Evolutionary conservation across 2,888 invertebrate species (phyloP), one percentile per base, ranked within the genome.

Genomic region (Scotopteryx bipunctaria): DNA sequence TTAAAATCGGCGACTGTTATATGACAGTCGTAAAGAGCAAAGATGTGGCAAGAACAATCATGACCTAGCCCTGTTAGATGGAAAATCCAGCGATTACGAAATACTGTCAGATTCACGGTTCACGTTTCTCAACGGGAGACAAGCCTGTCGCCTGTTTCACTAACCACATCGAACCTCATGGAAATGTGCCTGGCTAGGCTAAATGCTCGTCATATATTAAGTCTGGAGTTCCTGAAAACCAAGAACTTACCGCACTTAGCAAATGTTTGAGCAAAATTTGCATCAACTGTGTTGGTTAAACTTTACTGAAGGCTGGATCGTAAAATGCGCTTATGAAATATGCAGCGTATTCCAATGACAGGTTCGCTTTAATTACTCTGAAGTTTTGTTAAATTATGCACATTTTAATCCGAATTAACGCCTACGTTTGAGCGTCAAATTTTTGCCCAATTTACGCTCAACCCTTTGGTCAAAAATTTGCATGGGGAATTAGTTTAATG

Each of bases 251-350:
- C 59, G 66, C 71, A 71, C 69, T 73, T 66, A 70, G 68, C 63
- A 61, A 66, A 69, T 70, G 71, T 76, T 79, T 75, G 71, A 64
- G 59, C 57, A 71, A 47, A 71, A 80, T 78, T 77, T 76, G 36
- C 51, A 51, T 41, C 29, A 35, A 36, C 43, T 38, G 41, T 41
- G 71, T 76, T 76, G 64, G 69, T 72, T 69, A 70, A 77, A 72
- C 62, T 64, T 73, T n/a, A n/a, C 64, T 57, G 63, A 54, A 55
- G 50, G 54, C 32, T 44, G 29, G 21, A 36, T 66, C 65, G 57
- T 55, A 59, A 69, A 75, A 71, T 69, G 59, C 57, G 61, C 73
- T 74, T 72, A 73, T 73, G 68, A 73, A 76, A 74, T 75, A 78
- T 76, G 71, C 76, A 75, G 68, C 64, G 63, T 66, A 54, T 66